Base-by-base conservation (phyloP, 2,113 vertebrate genomes). In the Otus sunia region DNA sequence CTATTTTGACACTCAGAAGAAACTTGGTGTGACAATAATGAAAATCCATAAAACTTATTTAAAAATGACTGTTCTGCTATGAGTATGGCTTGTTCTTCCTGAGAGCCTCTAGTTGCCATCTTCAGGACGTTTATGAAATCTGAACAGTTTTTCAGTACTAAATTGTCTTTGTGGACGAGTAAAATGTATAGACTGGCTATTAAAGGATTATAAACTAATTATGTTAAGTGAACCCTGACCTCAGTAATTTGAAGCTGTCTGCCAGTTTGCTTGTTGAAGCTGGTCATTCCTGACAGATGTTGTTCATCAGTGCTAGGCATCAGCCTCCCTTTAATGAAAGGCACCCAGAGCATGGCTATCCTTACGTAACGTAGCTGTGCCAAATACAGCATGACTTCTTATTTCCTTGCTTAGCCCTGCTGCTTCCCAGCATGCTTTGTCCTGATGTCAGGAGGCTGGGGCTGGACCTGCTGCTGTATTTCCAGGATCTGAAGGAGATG, bases 311-410 rank as follows among this genome's bases (percentile, higher is more conserved):
- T 77, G 47, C 23, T 30, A 12, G 29, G 4, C 5, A 14, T 12
- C 64, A 73, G 25, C n/a, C 45, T 60, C 37, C 17, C 30, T 17
- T 22, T 30, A 67, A 25, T 0, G 0, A 56, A 72, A 53, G 49
- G 63, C 9, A 43, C 45, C 9, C 5, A 21, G 39, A 82, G 27
- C 0, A 0, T 10, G 12, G 43, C 34, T 26, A 32, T 76, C 39
- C 8, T 32, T 36, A 30, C 50, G 29, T 76, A 47, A 39, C 0
- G 0, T 1, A 39, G 62, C 25, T 78, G 26, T 36, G 50, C 25
- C 15, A 1, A 30, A 37, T 77, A 36, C 36, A 84, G 25, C 55
- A 18, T 5, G 8, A 9, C 15, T 41, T 72, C 1, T 2, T n/a
- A 15, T 85, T 74, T 82, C 52, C 39, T 12, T 72, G n/a, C 50